phyloP scores from a whole-genome alignment of 2,888 invertebrate species.

The Spisula solida region DNA sequence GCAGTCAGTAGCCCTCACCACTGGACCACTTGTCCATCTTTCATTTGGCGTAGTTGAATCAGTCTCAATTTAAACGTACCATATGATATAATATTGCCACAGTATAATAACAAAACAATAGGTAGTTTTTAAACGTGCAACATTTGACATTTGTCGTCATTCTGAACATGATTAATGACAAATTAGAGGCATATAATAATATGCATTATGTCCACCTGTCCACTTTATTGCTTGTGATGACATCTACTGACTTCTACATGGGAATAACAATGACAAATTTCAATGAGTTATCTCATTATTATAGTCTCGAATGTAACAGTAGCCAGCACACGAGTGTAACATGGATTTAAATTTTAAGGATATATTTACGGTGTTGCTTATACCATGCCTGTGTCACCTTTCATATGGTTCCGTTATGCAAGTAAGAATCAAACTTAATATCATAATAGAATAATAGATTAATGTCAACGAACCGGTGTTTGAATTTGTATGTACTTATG shows the following conservation, averaged over 20 bases:
- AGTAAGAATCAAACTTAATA: not conserved
- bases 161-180: not conserved
- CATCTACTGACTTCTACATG: not conserved
- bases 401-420: not conserved
- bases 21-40: too few species aligned
- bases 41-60: too few species aligned
- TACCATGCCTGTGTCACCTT: slow-evolving; percentile 2
- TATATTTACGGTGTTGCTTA: not conserved
- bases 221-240: not conserved
- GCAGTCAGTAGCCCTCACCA: too few species aligned
- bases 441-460: not conserved
- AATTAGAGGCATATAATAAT: not conserved
- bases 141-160: not conserved
- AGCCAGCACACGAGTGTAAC: not conserved
- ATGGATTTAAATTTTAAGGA: not conserved
- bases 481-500: not conserved
- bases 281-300: not conserved
- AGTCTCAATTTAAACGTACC: too few species aligned
- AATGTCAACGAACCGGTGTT: not conserved
- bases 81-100: too few species aligned
- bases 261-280: not conserved
- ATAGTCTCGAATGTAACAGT: not conserved
- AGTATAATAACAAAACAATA: too few species aligned
- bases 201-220: not conserved
- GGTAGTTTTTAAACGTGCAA: not conserved